Base-by-base conservation (phyloP, 2,888 invertebrate species). In the Ryuthela nishihirai region DNA sequence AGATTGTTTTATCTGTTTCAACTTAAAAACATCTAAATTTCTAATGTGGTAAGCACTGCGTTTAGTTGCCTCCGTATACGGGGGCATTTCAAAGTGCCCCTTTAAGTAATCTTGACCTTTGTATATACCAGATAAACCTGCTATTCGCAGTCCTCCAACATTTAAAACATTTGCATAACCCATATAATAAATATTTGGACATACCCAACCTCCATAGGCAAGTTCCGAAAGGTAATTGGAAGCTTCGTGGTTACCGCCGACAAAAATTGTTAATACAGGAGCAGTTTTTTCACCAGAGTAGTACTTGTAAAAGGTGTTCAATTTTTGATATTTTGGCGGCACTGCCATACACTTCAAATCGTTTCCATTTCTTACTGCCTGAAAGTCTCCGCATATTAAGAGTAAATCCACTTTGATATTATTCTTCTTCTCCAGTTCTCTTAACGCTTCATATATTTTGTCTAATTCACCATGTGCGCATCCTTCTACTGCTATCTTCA, bases 161-260 rank as follows among this genome's bases (percentile, higher is more conserved):
- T 82, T 83, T 0, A 98, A 77, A 6, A 94, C 87, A 49, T 88
- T 84, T 10, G 92, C 91, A 76, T 92, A 87, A 1, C 80, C 99
- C 73, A 99, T 73, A 71, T 95, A 99, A 75, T 88, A 99, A 67
- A 99, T 98, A 72, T 97, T 97, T 1, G 92, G 92, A 0, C 98
- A 98, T 0, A 95, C 93, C 98, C 99, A 99, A 7, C 99, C 99
- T 15, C 99, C 99, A 74, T 93, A 97, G 0, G 97, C 88, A 36
- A 99, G 74, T 74, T 99, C 94, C 76, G 94, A 93, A 48, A 99
- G 80, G 75, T 91, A 92, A 76, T 95, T 97, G 0, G 95, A 94
- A 1, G 98, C 97, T 78, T 99, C 99, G 74, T 99, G 99, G 75
- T 99, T 99, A 3, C 99, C 99, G 10, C 99, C 99, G 71, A 99